Conservation (phyloP, 2,113 vertebrate genomes). For the Paedocypris sp. region DNA sequence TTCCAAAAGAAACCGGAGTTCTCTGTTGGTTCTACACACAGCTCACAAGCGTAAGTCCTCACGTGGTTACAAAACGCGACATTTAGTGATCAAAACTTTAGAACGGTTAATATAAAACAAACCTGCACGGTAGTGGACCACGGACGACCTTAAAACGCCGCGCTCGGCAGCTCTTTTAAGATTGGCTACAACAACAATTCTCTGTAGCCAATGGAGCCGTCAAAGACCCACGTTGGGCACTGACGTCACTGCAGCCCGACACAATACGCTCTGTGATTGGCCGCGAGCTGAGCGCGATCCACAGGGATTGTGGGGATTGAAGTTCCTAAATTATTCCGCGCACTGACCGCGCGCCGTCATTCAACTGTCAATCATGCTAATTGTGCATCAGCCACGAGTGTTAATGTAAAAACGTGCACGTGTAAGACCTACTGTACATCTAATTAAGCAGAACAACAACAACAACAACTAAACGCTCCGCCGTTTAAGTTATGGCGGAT, state of each 20-base stretch:
- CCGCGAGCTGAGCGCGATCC: conserved; percentile 44
- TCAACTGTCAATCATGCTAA: conserved; percentile 60
- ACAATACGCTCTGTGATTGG: conserved; percentile 53
- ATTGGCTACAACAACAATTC: conserved; percentile 39
- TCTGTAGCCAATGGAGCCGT: conserved; percentile 40
- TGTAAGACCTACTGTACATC: conserved; percentile 6
- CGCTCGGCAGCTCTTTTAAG: conserved; percentile 7
- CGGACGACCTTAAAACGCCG: conserved; percentile 60
- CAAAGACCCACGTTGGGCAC: conserved; percentile 58
- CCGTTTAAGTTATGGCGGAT: background rate
- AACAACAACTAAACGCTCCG: conserved; percentile 18
- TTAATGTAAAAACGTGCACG: conserved; percentile 16
- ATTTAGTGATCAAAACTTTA: background rate
- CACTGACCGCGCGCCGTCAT: conserved; percentile 29
- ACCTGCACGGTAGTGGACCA: background rate
- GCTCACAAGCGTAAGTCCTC: too few relatives aligned
- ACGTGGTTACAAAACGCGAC: background rate
- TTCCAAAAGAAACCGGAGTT: too few relatives aligned
- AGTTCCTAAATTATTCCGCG: conserved; percentile 65
- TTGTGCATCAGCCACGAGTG: conserved; percentile 44
- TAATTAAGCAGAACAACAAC: conserved; percentile 25
- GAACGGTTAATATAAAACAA: background rate
- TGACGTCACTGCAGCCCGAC: conserved; percentile 28
- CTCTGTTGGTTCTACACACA: too few relatives aligned
- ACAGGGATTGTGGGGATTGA: conserved; percentile 70